A percentile compares a stretch with the other conserved stretches of the same genome.
phyloP scores from a whole-genome alignment of 92 coral and sea anemone species.

The Epizoanthus fatuus region DNA sequence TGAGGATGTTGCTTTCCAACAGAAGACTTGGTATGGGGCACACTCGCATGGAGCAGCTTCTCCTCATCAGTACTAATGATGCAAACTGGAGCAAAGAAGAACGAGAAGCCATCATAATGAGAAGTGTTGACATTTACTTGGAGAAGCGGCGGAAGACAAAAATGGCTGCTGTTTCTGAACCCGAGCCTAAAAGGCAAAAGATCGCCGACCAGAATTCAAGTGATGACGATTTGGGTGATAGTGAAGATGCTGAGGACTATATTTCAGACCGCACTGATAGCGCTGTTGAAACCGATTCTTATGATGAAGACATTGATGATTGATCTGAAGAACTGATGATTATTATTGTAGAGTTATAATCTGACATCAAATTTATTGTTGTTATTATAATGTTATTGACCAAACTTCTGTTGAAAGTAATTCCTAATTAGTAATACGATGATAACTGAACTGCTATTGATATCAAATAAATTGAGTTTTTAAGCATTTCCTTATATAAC shows the following conservation, averaged over 20 bases:
- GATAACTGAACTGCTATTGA: no score
- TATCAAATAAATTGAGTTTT: no score
- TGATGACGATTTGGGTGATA: not conserved
- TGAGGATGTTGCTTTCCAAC: slow-evolving; percentile 22
- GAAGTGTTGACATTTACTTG: slow-evolving; percentile 8
- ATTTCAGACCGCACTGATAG: not conserved
- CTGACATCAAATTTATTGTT: no score
- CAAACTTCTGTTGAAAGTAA: no score
- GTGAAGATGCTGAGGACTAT: not conserved
- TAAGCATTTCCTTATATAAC: no score
- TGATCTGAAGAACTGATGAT: not conserved
- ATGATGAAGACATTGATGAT: not conserved
- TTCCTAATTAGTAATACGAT: no score
- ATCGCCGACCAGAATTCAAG: not conserved
- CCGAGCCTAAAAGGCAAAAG: not conserved
- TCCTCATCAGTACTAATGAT: slow-evolving; percentile 9
- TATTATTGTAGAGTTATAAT: no score
- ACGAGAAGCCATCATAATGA: slow-evolving; percentile 1
- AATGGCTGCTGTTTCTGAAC: not conserved
- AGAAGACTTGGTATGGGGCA: slow-evolving; percentile 30
- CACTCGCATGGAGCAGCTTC: slow-evolving; percentile 33
- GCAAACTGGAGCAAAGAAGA: slow-evolving; percentile 27
- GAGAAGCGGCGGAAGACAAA: not conserved
- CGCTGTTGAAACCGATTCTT: no score
- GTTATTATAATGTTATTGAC: no score